phyloP scores from a whole-genome alignment of 2,113 vertebrate species.

The Ornithorhynchus anatinus region DNA sequence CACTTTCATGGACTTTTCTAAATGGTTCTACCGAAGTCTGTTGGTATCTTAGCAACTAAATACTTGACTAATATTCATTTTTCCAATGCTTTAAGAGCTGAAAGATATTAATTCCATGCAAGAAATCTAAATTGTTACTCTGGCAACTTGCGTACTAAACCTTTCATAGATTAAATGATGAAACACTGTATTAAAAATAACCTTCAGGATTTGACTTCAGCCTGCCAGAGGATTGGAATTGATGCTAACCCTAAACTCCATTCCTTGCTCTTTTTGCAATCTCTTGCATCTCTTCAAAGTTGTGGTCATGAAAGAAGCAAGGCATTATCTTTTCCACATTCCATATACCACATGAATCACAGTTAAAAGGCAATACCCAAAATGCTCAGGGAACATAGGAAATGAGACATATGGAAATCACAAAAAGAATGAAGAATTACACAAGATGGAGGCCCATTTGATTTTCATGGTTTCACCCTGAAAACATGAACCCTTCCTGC shows the following conservation, averaged over 20 bases:
- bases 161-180: not conserved
- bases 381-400: no score
- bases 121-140: conserved; percentile 45
- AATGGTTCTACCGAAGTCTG: not conserved
- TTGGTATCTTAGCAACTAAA: conserved; percentile 55
- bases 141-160: not conserved
- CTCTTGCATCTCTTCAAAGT: no score
- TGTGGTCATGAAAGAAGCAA: no score
- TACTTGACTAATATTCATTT: conserved; percentile 48
- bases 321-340: no score
- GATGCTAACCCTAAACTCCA: not conserved
- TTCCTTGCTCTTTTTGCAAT: rapidly evolving
- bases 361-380: no score
- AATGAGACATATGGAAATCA: no score
- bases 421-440: no score
- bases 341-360: no score
- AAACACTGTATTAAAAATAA: not conserved
- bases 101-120: conserved; percentile 42
- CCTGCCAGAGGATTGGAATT: not conserved
- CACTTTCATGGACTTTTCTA: not conserved
- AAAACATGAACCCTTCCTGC: no score
- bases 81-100: conserved; percentile 20
- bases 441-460: no score
- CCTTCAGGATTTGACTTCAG: not conserved
- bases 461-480: no score